phyloP scores from a whole-genome alignment of 2,888 invertebrate species.

The Parthenolecanium corni region DNA sequence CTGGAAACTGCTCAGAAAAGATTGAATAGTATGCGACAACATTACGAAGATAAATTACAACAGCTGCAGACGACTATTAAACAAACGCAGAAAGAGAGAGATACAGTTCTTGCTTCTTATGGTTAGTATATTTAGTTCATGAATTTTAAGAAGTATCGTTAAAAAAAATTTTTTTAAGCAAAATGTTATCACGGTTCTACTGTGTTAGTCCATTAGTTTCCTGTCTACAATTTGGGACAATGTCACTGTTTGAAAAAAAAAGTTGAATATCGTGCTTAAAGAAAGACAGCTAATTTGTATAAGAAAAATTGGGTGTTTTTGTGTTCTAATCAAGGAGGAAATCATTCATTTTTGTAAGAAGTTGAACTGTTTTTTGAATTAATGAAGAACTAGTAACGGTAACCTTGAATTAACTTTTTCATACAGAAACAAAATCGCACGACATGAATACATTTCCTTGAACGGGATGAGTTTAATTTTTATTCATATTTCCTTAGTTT shows the following conservation, averaged over 20 bases:
- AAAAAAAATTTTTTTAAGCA: background rate
- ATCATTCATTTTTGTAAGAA: too few species aligned
- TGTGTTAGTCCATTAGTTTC: background rate
- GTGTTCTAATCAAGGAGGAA: too few species aligned
- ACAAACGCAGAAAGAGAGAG: conserved; percentile 80
- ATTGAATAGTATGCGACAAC: conserved; percentile 69
- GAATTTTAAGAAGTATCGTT: background rate
- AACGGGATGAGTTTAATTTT: too few species aligned
- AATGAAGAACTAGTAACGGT: too few species aligned
- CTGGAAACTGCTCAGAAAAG: conserved; percentile 78
- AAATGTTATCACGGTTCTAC: background rate
- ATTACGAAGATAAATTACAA: conserved; percentile 84
- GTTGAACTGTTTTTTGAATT: too few species aligned
- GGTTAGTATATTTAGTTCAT: conserved; percentile 35
- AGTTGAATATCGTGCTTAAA: too few species aligned
- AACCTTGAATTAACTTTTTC: background rate
- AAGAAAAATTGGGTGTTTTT: too few species aligned
- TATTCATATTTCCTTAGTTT: too few species aligned
- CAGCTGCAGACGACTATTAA: conserved; percentile 73
- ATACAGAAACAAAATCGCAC: too few species aligned
- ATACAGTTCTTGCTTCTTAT: conserved; percentile 63
- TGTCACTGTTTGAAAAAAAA: too few species aligned
- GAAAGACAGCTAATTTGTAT: too few species aligned
- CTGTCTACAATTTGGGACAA: background rate
- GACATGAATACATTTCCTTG: too few species aligned